Conservation (phyloP, 2,113 vertebrate genomes). For the Archilochus colubris region DNA sequence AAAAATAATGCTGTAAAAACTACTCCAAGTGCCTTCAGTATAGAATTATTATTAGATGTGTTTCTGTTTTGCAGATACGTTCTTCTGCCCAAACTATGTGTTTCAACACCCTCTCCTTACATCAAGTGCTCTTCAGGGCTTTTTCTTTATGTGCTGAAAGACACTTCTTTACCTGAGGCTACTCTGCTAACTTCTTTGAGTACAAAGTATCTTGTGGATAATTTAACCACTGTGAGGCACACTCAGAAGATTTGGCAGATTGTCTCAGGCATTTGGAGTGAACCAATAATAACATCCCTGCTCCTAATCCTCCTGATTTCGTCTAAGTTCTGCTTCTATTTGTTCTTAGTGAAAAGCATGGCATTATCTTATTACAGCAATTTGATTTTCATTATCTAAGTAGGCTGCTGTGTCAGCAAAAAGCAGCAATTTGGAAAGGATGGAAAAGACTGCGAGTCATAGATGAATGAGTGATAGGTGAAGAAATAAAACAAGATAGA, state of each 20-base stretch:
- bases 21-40: background rate
- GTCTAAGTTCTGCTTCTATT: constrained; percentile 56
- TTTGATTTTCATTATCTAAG: constrained; percentile 65
- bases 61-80: constrained; percentile 18
- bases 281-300: constrained; percentile 34
- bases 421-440: constrained; percentile 47
- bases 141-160: constrained; percentile 58
- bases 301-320: constrained; percentile 63
- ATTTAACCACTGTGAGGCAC: constrained; percentile 36
- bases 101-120: constrained; percentile 61
- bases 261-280: constrained; percentile 47
- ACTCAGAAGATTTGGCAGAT: constrained; percentile 56
- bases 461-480: constrained; percentile 37
- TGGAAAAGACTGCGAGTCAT: background rate
- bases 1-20: constrained; percentile 6
- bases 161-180: constrained; percentile 64
- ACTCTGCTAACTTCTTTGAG: constrained; percentile 42
- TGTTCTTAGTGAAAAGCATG: constrained; percentile 55
- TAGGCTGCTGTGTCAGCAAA: constrained; percentile 51
- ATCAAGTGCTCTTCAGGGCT: constrained; percentile 43
- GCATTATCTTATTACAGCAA: constrained; percentile 59
- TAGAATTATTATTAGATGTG: constrained; percentile 32
- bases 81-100: background rate
- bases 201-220: constrained; percentile 37
- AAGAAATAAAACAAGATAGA: constrained; percentile 18